Evolutionary conservation across 2,888 invertebrate species (phyloP), one percentile per base, ranked within the genome.

Genomic region (Hofmannophila pseudospretella): DNA sequence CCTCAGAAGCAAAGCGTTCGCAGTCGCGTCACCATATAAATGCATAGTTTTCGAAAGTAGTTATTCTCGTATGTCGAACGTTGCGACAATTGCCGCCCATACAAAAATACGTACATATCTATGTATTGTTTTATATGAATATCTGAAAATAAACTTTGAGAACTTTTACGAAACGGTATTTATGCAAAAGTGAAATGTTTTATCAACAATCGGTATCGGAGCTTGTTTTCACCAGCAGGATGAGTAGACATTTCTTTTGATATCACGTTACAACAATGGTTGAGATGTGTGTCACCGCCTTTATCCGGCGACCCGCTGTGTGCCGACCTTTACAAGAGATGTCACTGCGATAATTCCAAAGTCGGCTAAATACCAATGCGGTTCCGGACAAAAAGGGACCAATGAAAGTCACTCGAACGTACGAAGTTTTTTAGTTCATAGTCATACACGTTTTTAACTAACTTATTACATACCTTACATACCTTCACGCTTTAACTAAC

Each of bases 121-220:
- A n/a, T n/a, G n/a, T n/a, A n/a, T n/a, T n/a, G n/a, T n/a, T n/a
- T n/a, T n/a, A n/a, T n/a, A n/a, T n/a, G n/a, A n/a, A n/a, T n/a
- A n/a, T n/a, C n/a, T n/a, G n/a, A n/a, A n/a, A n/a, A n/a, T 27
- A 10, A 3, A 2, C 27, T 12, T 19, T 13, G 29, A 36, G 8
- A 36, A 36, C 36, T 36, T 36, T 36, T 36, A 36, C 31, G 16
- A 22, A 38, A 31, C 27, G 34, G 32, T 41, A 34, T 41, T 41
- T 35, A 38, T 34, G 32, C 27, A 41, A 41, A 41, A 41, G 41
- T 41, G 41, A 41, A 41, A 41, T 38, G 41, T 34, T 25, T 41
- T 41, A 41, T 41, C 41, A 34, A 13, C 12, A 12, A 41, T 41
- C 34, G 34, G 12, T 32, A 36, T 36, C 36, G 30, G 5, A 13